Conservation (phyloP, 2,113 vertebrate species). For the Anser cygnoides region DNA sequence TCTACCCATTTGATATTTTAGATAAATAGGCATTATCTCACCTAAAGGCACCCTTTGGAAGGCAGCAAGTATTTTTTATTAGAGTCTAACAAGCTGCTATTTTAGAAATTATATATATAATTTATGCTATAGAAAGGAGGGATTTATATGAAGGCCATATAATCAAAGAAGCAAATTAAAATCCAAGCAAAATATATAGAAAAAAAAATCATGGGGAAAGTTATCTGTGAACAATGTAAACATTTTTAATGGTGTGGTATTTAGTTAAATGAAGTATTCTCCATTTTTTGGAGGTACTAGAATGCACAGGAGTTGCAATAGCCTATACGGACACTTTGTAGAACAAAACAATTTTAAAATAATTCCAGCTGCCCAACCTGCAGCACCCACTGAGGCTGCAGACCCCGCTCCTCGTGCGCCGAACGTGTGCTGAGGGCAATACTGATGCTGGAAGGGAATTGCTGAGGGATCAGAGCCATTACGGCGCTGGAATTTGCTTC, state of each 20-base stretch:
- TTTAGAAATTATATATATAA: not conserved
- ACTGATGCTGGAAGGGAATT: not conserved
- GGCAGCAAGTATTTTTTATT: not conserved
- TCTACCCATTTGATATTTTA: slow-evolving; percentile 57
- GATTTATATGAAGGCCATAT: not conserved
- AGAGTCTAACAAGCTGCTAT: slow-evolving; percentile 8
- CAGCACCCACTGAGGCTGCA: too few species aligned
- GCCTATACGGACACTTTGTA: not conserved
- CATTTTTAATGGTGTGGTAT: not conserved
- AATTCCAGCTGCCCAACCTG: too few species aligned
- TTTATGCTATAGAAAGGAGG: not conserved
- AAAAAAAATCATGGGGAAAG: not conserved
- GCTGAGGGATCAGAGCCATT: not conserved
- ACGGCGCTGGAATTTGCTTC: not conserved
- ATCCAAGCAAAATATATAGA: slow-evolving; percentile 16
- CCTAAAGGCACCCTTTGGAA: slow-evolving; percentile 26
- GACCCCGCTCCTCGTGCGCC: too few species aligned
- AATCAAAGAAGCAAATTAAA: slow-evolving; percentile 31
- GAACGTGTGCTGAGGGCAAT: fast-evolving
- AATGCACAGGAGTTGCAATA: not conserved
- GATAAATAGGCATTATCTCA: slow-evolving; percentile 63
- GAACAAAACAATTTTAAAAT: not conserved
- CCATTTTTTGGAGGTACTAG: not conserved
- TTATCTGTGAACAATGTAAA: not conserved
- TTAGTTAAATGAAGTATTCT: not conserved